Evolutionary conservation across 2,113 vertebrate species (phyloP).

Genomic region (Osmerus mordax): DNA sequence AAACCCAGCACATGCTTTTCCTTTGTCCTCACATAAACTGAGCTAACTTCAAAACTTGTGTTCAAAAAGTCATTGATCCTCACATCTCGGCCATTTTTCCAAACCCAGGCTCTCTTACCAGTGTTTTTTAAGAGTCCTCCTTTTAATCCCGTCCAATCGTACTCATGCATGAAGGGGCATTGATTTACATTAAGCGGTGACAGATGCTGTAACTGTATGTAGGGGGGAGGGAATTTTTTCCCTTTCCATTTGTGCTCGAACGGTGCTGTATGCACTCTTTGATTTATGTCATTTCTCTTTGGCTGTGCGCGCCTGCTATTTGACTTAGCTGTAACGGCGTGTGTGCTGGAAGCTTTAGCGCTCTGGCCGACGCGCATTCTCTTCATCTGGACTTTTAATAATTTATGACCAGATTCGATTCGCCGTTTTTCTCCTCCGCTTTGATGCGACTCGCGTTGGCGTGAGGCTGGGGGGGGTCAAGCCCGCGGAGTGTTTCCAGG

Average conservation of each 20-base stretch:
- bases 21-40: slow-evolving; percentile 71
- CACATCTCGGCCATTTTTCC: neutral
- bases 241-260: neutral
- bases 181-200: neutral
- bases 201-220: neutral
- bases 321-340: slow-evolving; percentile 19
- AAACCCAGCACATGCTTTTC: slow-evolving; percentile 64
- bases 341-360: slow-evolving; percentile 18
- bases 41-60: slow-evolving; percentile 45
- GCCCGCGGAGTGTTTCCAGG: slow-evolving; percentile 66
- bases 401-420: slow-evolving; percentile 55
- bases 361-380: slow-evolving; percentile 37
- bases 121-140: slow-evolving; percentile 6
- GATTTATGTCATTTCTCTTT: neutral
- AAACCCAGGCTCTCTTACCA: slow-evolving; percentile 6
- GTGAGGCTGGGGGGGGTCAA: slow-evolving; percentile 50
- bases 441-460: slow-evolving; percentile 36
- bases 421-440: slow-evolving; percentile 19
- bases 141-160: neutral
- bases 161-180: neutral
- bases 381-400: slow-evolving; percentile 48
- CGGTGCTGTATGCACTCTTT: neutral
- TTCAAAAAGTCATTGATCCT: slow-evolving; percentile 50
- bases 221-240: neutral
- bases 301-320: neutral